A percentile compares a stretch with the other conserved stretches of the same genome.
These are phyloP conservation scores for Phrynocephalus forsythii DNA, from an alignment of 2,797 vertebrate genomes.

Conservation along the genomic window DNA sequence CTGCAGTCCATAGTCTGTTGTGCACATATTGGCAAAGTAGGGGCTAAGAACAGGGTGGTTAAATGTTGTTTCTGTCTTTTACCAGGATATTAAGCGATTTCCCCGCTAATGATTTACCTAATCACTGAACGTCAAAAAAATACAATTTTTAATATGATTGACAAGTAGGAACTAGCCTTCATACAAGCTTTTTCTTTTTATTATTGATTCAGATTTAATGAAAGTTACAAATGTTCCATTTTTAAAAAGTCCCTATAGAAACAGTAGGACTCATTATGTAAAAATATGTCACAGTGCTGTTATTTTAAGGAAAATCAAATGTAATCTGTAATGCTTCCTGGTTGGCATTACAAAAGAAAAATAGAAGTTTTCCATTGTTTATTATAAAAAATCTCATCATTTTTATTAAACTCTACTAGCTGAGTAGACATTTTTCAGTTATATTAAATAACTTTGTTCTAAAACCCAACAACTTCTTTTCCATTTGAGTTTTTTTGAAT, in stretches of 20 bases:
- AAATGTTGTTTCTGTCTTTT: neutral
- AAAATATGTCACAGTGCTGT: neutral
- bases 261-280: neutral
- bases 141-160: neutral
- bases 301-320: neutral
- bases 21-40: no score
- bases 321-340: neutral
- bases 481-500: constrained; percentile 33
- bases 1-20: no score
- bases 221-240: neutral
- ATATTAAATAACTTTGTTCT: neutral
- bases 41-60: neutral
- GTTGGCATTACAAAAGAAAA: neutral
- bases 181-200: neutral
- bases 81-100: neutral
- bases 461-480: constrained; percentile 23
- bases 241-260: neutral
- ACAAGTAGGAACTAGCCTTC: neutral
- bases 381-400: neutral
- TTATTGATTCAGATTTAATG: constrained; percentile 21
- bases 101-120: neutral
- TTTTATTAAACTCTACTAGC: neutral
- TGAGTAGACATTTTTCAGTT: constrained; percentile 9
- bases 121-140: neutral
- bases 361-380: neutral